phyloP scores from a whole-genome alignment of 2,797 vertebrate genomes.

The Menidia menidia region DNA sequence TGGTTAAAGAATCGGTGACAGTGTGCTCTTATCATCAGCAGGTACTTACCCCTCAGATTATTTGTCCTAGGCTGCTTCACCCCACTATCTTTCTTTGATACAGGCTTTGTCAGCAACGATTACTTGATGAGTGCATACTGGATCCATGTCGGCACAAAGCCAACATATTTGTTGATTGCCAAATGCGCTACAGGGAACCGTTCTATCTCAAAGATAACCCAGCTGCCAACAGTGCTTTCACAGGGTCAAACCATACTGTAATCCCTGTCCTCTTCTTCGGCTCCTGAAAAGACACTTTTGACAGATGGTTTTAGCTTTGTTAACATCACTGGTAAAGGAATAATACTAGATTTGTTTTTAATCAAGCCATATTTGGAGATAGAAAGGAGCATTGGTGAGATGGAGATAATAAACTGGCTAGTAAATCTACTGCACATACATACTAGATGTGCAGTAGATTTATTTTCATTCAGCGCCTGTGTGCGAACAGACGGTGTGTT shows the following conservation, averaged over 20 bases:
- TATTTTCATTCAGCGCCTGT: conserved; percentile 36
- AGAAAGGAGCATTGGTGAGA: conserved; percentile 15
- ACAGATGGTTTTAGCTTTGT: too few species aligned
- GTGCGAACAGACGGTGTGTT: conserved; percentile 57
- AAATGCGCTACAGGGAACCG: conserved; percentile 47
- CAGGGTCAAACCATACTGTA: conserved; percentile 61
- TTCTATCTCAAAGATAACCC: conserved; percentile 56
- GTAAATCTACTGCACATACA: too few species aligned
- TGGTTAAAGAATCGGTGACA: conserved; percentile 40
- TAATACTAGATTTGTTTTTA: conserved; percentile 21
- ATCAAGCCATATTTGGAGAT: conserved; percentile 25
- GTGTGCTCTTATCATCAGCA: conserved; percentile 30
- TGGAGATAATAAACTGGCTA: conserved; percentile 20
- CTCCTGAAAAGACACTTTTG: background rate
- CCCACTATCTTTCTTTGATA: conserved; percentile 30
- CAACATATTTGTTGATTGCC: conserved; percentile 55
- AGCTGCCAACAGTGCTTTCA: conserved; percentile 57
- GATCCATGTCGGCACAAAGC: conserved; percentile 47
- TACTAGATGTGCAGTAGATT: conserved; percentile 25
- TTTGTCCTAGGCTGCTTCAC: conserved; percentile 9
- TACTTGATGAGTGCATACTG: conserved; percentile 58
- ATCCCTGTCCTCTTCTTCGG: conserved; percentile 18
- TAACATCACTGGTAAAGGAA: background rate
- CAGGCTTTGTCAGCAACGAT: conserved; percentile 49
- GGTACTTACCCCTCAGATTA: background rate